A percentile compares a stretch with the other conserved stretches of the same genome.
phyloP scores from a whole-genome alignment of 2,797 vertebrate species.

The Chromobotia macracanthus region DNA sequence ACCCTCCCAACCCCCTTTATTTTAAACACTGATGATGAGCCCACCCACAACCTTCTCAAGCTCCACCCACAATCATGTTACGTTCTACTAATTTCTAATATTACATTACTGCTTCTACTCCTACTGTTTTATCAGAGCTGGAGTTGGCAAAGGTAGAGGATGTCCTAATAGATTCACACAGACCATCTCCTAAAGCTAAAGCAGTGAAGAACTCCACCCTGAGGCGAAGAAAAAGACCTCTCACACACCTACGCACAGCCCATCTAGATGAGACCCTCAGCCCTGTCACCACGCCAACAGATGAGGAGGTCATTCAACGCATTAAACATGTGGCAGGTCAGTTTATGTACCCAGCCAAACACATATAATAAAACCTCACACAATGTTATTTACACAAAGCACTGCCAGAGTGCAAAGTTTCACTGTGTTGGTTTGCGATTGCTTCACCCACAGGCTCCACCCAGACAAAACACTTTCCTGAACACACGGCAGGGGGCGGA shows the following conservation, averaged over 20 bases:
- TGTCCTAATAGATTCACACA: conserved; percentile 83
- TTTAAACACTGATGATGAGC: background rate
- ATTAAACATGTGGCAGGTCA: conserved; percentile 95
- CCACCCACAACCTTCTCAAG: background rate
- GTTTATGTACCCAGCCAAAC: conserved; percentile 7
- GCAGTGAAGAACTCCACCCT: conserved; percentile 81
- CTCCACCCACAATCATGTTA: background rate
- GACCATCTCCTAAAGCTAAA: conserved; percentile 92
- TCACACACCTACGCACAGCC: conserved; percentile 85
- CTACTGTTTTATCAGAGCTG: conserved; percentile 66
- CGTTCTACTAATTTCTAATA: background rate
- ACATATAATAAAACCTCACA: background rate
- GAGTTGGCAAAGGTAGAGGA: conserved; percentile 92
- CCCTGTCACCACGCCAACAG: conserved; percentile 92
- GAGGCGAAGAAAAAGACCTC: conserved; percentile 87
- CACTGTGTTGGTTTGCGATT: background rate
- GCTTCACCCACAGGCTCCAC: conserved; percentile 84
- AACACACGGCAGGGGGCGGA: conserved; percentile 81
- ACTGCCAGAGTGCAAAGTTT: background rate
- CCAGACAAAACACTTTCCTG: conserved; percentile 90
- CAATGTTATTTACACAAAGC: background rate
- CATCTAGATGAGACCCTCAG: conserved; percentile 93
- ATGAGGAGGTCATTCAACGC: conserved; percentile 90
- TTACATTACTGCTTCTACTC: background rate
- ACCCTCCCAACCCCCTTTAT: background rate